Conservation (phyloP, 2,797 vertebrate genomes). For the Lophura swinhoii region DNA sequence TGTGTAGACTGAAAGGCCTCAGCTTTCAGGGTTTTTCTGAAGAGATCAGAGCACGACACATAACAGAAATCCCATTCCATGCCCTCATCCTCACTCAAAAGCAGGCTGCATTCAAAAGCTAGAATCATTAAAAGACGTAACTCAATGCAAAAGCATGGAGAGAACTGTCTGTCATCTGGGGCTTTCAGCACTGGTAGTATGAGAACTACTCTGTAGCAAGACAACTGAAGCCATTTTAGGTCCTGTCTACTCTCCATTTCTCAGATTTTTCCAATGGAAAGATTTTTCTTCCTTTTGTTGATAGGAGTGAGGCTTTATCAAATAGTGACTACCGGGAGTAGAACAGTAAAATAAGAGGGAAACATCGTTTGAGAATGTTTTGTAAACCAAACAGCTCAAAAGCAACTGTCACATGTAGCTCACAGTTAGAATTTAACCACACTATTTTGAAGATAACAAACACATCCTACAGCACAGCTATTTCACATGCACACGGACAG, state of each 20-base stretch:
- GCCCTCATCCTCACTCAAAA: background rate
- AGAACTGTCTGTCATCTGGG: background rate
- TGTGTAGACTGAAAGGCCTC: background rate
- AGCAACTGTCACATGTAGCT: background rate
- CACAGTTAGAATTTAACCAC: background rate
- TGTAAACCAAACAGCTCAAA: background rate
- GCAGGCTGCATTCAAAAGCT: background rate
- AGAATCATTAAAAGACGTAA: background rate
- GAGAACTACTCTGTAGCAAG: fast-evolving
- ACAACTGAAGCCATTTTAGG: background rate
- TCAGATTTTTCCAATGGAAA: background rate
- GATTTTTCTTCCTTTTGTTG: background rate
- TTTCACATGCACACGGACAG: background rate
- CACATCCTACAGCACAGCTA: background rate
- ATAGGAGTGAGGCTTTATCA: background rate
- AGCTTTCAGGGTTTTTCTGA: background rate
- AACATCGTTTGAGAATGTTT: background rate
- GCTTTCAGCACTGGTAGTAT: background rate
- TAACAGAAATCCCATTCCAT: background rate
- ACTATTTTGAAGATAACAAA: background rate
- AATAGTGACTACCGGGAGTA: background rate
- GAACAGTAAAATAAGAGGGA: background rate
- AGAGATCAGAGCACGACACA: background rate
- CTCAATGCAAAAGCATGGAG: background rate
- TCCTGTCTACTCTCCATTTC: background rate